These are phyloP conservation scores for Drosophila mettleri DNA, from an alignment of 2,888 invertebrate genomes.

Conservation along the genomic window DNA sequence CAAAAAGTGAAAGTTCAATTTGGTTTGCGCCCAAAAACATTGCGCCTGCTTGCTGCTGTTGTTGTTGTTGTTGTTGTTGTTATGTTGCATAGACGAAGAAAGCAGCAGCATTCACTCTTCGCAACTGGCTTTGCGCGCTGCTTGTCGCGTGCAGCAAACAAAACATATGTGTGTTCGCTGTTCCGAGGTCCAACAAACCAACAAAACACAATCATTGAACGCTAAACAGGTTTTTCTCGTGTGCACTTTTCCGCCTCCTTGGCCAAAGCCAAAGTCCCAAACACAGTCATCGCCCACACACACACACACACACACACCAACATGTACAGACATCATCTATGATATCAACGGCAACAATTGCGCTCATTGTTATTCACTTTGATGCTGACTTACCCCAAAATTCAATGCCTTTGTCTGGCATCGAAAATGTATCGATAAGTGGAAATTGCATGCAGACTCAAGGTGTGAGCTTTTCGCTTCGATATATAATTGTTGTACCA, in stretches of 20 bases:
- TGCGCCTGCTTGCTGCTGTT: conserved; percentile 41
- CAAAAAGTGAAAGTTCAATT: conserved; percentile 81
- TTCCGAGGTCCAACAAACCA: conserved; percentile 49
- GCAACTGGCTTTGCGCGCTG: conserved; percentile 31
- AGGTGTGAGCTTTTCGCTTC: conserved; percentile 28
- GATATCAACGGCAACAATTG: conserved; percentile 47
- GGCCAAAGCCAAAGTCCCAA: conserved; percentile 57
- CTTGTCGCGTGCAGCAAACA: conserved; percentile 58
- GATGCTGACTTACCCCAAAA: conserved; percentile 17
- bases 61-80: conserved; percentile 36
- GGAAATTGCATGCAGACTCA: conserved; percentile 21
- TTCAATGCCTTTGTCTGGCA: conserved; percentile 28
- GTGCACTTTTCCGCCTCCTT: conserved; percentile 79
- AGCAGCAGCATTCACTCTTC: conserved; percentile 57
- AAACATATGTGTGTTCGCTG: conserved; percentile 66
- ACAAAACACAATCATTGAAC: conserved; percentile 70
- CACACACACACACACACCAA: conserved; percentile 12
- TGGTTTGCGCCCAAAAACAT: conserved; percentile 65
- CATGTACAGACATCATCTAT: conserved; percentile 1
- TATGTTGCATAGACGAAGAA: conserved; percentile 60
- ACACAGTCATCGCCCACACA: conserved; percentile 52
- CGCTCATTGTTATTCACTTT: conserved; percentile 35
- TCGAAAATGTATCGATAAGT: conserved; percentile 44
- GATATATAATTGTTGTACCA: not conserved
- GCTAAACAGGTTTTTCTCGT: conserved; percentile 79